Conservation (phyloP, 2,113 vertebrate species). For the Casuarius casuarius region DNA sequence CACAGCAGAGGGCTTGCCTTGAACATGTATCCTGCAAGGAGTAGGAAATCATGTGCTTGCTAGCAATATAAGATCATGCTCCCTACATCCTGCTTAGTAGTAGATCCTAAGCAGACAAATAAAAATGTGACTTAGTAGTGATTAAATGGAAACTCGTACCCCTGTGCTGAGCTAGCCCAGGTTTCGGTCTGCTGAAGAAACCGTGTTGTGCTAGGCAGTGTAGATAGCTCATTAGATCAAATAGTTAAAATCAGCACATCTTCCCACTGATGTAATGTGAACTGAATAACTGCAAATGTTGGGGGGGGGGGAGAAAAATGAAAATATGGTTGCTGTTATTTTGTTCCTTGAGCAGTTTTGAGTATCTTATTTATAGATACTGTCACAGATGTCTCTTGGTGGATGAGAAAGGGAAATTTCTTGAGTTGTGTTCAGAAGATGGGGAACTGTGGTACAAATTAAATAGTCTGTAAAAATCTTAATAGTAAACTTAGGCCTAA, state of each 20-base stretch:
- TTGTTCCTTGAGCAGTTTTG: neutral
- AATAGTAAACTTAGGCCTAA: neutral
- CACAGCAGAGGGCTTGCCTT: neutral
- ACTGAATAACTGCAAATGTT: neutral
- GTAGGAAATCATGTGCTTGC: neutral
- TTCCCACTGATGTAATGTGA: neutral
- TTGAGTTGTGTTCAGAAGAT: neutral
- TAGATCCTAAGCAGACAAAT: neutral
- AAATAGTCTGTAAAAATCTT: neutral
- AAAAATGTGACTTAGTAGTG: neutral
- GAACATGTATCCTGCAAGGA: neutral
- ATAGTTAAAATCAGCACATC: neutral
- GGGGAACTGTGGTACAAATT: neutral
- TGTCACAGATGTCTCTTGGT: neutral
- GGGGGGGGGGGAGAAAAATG: neutral
- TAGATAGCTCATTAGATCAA: neutral
- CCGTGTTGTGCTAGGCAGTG: neutral
- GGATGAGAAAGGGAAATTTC: neutral
- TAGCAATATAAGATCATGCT: neutral
- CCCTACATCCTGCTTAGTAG: fast-evolving
- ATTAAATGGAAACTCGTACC: neutral
- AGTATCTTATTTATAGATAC: neutral
- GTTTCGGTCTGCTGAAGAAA: neutral
- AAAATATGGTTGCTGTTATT: neutral
- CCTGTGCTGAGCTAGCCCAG: neutral